Base-by-base conservation (phyloP, 2,113 vertebrate genomes). In the Chascanopsetta lugubris region DNA sequence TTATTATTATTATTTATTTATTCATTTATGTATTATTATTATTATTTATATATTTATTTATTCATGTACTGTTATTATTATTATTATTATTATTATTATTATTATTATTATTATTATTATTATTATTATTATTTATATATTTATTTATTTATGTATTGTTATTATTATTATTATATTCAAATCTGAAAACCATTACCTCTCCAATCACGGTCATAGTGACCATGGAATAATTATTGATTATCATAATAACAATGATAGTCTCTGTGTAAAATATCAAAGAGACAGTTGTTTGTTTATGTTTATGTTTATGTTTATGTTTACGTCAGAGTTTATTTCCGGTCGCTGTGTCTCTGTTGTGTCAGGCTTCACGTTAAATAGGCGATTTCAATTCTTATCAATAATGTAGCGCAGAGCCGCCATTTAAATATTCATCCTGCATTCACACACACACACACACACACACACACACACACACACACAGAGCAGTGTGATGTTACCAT, bases 341-440 rank as follows among this genome's bases (percentile, higher is more conserved):
- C 6, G 6, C 58, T 60, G 55, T 72, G 40, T 53, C 17, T 55
- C 66, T 79, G n/a, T 38, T 72, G 69, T 62, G 82, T 85, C 82
- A 61, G 50, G 49, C 69, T 67, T 53, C 63, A 69, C 70, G 72
- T 83, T 78, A 79, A 77, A 79, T 69, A 66, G 53, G 61, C 20
- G 76, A 77, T 79, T 82, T 77, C 61, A 75, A 47, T 77, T 76
- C 72, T n/a, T 58, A 84, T 86, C 69, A 87, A 84, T 87, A 83
- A 87, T 86, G 72, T 70, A 84, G 63, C 70, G 6, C 68, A 18
- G 50, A 15, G 12, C 59, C 71, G 7, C 48, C 63, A 77, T 78
- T 82, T 72, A 84, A 88, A 87, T 88, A 85, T 87, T 82, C 34
- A 85, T 79, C 10, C 13, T 0, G 58, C 79, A 54, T 68, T 83